Evolutionary conservation across 2,888 invertebrate genomes (phyloP).

Genomic region (Hyppa rectilinea): DNA sequence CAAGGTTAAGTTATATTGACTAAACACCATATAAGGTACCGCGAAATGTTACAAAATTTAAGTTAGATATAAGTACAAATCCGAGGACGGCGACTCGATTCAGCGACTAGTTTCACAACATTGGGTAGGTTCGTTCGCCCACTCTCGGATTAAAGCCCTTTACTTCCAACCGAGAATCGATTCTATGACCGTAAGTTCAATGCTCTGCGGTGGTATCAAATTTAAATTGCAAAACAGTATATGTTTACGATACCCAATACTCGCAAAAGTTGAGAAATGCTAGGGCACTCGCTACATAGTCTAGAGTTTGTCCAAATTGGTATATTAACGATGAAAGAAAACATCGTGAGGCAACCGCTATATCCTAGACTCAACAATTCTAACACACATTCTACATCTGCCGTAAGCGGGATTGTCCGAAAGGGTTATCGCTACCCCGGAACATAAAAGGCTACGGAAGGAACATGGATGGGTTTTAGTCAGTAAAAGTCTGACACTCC

Average conservation of each 20-base stretch:
- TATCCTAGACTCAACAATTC: no score
- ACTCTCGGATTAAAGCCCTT: conserved; percentile 59
- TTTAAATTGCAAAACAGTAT: conserved; percentile 46
- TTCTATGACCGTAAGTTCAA: conserved; percentile 31
- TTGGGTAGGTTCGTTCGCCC: conserved; percentile 37
- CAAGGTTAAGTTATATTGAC: conserved; percentile 10
- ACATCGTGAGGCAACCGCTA: no score
- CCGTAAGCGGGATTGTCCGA: no score
- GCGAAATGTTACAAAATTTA: conserved; percentile 41
- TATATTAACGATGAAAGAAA: no score
- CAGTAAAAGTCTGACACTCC: no score
- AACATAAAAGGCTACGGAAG: no score
- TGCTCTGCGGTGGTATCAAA: conserved; percentile 29
- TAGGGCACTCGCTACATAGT: background rate
- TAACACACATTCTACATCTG: no score
- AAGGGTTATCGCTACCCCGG: no score
- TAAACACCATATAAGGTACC: conserved; percentile 15
- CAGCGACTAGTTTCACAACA: conserved; percentile 55
- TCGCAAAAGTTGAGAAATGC: background rate
- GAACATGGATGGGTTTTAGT: no score
- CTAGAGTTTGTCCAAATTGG: no score
- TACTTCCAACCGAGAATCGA: conserved; percentile 51
- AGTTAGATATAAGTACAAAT: conserved; percentile 11
- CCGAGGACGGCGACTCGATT: conserved; percentile 48
- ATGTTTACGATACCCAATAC: background rate